phyloP scores from a whole-genome alignment of 2,797 vertebrate genomes.

The Diceros bicornis region DNA sequence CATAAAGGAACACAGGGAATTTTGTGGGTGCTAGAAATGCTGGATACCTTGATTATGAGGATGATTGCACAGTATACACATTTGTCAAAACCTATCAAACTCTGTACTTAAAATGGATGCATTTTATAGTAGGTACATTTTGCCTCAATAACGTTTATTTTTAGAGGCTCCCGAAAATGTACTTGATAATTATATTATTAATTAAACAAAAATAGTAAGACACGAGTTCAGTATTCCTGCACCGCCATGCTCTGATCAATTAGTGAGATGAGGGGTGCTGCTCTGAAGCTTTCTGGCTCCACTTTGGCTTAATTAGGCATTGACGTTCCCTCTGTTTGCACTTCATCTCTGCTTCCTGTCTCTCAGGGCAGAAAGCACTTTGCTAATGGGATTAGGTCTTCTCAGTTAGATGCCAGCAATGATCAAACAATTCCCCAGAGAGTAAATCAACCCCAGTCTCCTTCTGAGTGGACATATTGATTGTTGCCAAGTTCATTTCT shows the following conservation, averaged over 20 bases:
- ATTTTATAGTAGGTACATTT: not conserved
- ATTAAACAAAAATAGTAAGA: not conserved
- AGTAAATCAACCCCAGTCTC: constrained; percentile 62
- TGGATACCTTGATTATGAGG: not conserved
- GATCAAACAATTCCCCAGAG: constrained; percentile 50
- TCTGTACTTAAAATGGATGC: not conserved
- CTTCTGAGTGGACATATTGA: constrained; percentile 72
- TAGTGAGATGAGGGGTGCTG: not conserved
- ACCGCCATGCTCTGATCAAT: not conserved
- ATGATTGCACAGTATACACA: not conserved
- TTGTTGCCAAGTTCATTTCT: constrained; percentile 60
- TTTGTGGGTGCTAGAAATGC: not conserved
- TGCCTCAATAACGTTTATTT: constrained; percentile 1
- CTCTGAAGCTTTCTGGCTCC: not conserved
- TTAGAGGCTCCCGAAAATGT: not conserved
- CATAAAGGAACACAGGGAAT: not conserved
- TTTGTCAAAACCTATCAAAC: not conserved
- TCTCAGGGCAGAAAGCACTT: constrained; percentile 60
- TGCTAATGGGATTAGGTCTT: constrained; percentile 74
- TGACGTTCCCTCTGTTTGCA: not conserved
- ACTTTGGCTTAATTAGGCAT: constrained; percentile 26
- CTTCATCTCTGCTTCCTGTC: constrained; percentile 8
- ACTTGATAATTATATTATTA: not conserved
- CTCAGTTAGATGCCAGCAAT: constrained; percentile 41
- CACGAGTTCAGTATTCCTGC: not conserved